Evolutionary conservation across 1,140 invertebrate species (phyloP).

Genomic region (Bombus turneri): DNA sequence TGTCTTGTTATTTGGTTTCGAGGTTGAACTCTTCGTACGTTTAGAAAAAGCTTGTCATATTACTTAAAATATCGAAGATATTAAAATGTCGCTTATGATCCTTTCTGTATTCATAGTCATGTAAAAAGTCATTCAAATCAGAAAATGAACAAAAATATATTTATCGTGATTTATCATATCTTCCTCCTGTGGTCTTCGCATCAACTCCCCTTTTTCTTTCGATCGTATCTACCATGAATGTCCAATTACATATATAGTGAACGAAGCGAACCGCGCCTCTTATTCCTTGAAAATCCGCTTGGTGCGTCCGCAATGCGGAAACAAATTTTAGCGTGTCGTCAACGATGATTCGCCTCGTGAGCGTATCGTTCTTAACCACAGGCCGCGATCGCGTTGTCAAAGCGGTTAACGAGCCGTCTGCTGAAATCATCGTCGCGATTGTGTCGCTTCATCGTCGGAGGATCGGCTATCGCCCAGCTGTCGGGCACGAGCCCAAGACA

Average conservation of each 20-base stretch:
- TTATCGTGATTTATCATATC: too few species aligned
- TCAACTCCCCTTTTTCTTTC: background rate
- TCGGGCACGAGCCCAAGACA: slow-evolving; percentile 15
- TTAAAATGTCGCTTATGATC: too few species aligned
- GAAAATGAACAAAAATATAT: too few species aligned
- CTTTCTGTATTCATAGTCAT: too few species aligned
- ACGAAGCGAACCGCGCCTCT: background rate
- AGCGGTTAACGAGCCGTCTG: slow-evolving; percentile 53
- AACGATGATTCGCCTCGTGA: slow-evolving; percentile 15
- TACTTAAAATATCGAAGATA: too few species aligned
- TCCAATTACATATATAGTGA: background rate
- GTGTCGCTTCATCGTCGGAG: slow-evolving; percentile 19
- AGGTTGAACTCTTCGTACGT: too few species aligned
- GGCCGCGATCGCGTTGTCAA: slow-evolving; percentile 20
- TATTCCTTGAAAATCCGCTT: background rate
- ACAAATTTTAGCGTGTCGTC: background rate
- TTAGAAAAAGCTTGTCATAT: too few species aligned
- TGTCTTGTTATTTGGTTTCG: too few species aligned
- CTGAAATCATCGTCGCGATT: slow-evolving; percentile 30
- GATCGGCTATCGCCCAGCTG: too few species aligned
- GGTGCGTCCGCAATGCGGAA: slow-evolving; percentile 41
- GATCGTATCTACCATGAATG: background rate
- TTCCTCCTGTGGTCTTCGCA: too few species aligned
- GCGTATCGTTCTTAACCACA: slow-evolving; percentile 58
- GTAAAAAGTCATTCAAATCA: too few species aligned